phyloP scores from a whole-genome alignment of 1,140 invertebrate species.

The Holotrichia oblita region DNA sequence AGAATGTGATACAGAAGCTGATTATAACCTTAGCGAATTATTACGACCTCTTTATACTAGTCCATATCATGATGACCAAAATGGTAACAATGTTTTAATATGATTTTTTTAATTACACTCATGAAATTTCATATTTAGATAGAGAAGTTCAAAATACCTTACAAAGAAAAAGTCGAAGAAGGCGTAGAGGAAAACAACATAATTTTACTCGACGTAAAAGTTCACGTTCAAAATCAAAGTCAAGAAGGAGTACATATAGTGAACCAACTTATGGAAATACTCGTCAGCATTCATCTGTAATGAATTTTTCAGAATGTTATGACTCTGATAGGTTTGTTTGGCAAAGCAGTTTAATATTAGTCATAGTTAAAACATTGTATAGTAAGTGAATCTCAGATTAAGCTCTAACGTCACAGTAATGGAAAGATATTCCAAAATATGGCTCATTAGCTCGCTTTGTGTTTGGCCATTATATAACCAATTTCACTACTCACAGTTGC shows the following conservation, averaged over 20 bases:
- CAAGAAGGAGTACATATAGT: not conserved
- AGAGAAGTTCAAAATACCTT: not conserved
- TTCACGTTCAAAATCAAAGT: not conserved
- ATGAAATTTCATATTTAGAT: not conserved
- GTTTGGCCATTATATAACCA: too few relatives aligned
- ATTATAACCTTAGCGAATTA: not conserved
- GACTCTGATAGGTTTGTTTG: not conserved
- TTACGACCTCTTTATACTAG: not conserved
- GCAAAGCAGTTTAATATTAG: too few relatives aligned
- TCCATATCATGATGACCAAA: not conserved
- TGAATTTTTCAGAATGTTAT: not conserved
- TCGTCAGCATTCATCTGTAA: not conserved
- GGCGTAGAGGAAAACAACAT: not conserved
- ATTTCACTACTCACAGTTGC: too few relatives aligned
- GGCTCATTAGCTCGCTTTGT: too few relatives aligned
- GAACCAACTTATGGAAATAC: not conserved
- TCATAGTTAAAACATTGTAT: too few relatives aligned
- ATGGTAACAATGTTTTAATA: not conserved
- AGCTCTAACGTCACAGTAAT: too few relatives aligned
- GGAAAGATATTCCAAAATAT: too few relatives aligned
- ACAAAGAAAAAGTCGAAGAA: not conserved
- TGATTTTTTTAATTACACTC: not conserved
- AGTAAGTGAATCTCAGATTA: too few relatives aligned
- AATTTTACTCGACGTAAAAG: not conserved
- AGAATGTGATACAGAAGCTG: slow-evolving; percentile 10